These are phyloP conservation scores for Anser brachyrhynchus DNA, from an alignment of 2,113 vertebrate genomes.

Conservation along the genomic window DNA sequence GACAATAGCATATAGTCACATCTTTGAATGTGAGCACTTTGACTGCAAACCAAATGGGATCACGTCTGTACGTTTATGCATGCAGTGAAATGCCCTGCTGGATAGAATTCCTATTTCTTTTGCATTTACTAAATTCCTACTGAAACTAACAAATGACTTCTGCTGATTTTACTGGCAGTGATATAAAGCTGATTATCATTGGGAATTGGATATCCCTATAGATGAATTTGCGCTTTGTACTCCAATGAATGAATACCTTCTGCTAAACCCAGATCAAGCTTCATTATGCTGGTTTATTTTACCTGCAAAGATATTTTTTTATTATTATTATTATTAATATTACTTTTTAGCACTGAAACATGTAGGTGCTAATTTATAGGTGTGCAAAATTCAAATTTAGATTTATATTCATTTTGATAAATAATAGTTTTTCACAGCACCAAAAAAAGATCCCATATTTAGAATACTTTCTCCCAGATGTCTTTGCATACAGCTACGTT, in stretches of 20 bases:
- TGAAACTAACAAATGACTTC: background rate
- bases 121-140: background rate
- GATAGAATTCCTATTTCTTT: background rate
- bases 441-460: background rate
- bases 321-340: too few species aligned
- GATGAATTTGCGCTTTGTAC: background rate
- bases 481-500: background rate
- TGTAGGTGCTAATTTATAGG: background rate
- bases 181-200: background rate
- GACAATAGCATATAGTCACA: accelerated
- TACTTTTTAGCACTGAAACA: background rate
- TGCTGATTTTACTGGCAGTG: background rate
- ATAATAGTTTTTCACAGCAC: background rate
- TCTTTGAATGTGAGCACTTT: background rate
- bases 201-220: background rate
- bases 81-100: background rate
- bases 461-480: background rate
- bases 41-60: background rate
- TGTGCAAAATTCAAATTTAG: background rate
- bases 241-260: background rate
- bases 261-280: background rate
- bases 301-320: background rate
- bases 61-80: background rate
- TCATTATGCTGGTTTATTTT: background rate
- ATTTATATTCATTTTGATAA: background rate